Conservation (phyloP, 2,797 vertebrate genomes). For the Cheirogaleus major region DNA sequence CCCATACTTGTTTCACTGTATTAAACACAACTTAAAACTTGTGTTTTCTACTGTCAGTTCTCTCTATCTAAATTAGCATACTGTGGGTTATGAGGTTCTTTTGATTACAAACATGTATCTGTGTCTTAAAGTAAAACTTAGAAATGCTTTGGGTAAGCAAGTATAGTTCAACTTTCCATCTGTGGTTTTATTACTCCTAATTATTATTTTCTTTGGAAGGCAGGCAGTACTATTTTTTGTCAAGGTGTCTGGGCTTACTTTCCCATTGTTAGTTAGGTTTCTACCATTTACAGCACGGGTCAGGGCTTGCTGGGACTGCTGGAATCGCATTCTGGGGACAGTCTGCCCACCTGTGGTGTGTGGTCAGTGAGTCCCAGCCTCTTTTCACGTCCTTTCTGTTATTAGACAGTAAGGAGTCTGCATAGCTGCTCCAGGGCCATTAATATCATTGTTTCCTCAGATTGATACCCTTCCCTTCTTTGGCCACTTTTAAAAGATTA, state of each 20-base stretch:
- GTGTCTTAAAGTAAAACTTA: conserved; percentile 2
- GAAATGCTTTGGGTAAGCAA: conserved; percentile 8
- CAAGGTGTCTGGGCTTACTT: not conserved
- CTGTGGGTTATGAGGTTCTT: not conserved
- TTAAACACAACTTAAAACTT: not conserved
- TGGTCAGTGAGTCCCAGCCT: not conserved
- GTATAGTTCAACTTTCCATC: conserved; percentile 21
- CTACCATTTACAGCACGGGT: not conserved
- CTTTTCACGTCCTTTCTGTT: not conserved
- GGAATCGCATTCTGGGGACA: not conserved
- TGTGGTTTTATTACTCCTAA: conserved; percentile 63
- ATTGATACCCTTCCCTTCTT: not conserved
- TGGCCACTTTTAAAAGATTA: not conserved
- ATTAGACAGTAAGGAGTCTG: not conserved
- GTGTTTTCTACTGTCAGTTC: not conserved
- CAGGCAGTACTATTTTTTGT: conserved; percentile 26
- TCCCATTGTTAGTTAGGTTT: not conserved
- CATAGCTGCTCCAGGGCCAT: not conserved
- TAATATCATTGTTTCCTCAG: not conserved
- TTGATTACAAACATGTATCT: not conserved
- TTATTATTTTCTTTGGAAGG: conserved; percentile 72
- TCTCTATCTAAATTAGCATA: not conserved
- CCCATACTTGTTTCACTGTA: not conserved
- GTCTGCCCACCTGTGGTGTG: not conserved
- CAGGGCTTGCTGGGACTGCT: not conserved